Conservation (phyloP, 1,140 invertebrate species). For the Arion vulgaris region DNA sequence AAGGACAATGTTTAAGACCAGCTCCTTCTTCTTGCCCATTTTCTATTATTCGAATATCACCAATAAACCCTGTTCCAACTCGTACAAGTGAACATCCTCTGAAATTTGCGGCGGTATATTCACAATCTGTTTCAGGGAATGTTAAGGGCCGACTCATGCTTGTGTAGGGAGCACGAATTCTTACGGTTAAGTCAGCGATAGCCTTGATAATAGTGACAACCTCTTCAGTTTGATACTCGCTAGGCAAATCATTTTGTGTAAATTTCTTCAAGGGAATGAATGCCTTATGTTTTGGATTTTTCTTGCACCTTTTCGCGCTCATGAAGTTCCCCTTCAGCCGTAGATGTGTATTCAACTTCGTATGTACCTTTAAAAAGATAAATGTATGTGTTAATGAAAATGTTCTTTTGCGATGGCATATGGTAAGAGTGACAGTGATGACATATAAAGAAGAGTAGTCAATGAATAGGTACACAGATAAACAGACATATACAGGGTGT, state of each 20-base stretch:
- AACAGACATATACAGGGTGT: no score
- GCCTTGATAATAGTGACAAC: not conserved
- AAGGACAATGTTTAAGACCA: not conserved
- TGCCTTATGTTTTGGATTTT: conserved; percentile 9
- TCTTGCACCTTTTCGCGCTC: not conserved
- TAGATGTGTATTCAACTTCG: conserved; percentile 21
- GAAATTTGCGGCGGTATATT: not conserved
- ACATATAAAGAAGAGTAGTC: no score
- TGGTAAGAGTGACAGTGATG: no score
- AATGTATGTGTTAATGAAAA: no score
- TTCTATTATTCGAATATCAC: not conserved
- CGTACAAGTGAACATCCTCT: not conserved
- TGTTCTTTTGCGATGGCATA: no score
- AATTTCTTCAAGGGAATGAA: conserved; percentile 9
- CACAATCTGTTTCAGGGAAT: not conserved
- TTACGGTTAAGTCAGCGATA: conserved; percentile 2
- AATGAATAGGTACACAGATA: no score
- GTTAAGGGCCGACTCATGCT: not conserved
- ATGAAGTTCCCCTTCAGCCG: not conserved
- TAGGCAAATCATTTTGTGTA: not conserved
- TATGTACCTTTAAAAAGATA: not conserved
- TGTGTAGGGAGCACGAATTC: not conserved
- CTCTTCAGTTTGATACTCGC: not conserved
- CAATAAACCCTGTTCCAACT: not conserved
- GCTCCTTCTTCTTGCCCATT: not conserved